phyloP scores from a whole-genome alignment of 2,888 invertebrate species.

The Anarsia innoxiella region DNA sequence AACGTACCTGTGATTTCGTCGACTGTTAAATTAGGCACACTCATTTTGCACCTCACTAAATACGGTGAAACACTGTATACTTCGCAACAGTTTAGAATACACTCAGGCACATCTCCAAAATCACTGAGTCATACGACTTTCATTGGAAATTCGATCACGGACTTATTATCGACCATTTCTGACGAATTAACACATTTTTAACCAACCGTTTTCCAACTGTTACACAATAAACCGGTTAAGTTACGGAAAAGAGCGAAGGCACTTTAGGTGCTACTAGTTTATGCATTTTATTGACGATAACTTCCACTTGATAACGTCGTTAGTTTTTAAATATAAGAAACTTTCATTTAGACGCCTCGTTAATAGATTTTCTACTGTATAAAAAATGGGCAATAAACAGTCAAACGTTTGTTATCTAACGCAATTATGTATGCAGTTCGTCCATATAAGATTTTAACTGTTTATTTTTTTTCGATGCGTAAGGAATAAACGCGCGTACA shows the following conservation, averaged over 20 bases:
- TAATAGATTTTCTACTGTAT: background rate
- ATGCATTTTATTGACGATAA: conserved; percentile 27
- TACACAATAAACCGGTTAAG: conserved; percentile 23
- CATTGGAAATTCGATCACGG: conserved; percentile 45
- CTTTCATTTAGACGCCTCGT: background rate
- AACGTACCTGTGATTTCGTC: conserved; percentile 62
- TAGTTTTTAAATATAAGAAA: conserved; percentile 8
- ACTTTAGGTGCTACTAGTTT: conserved; percentile 21
- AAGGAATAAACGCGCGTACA: conserved; percentile 53
- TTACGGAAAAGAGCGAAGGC: conserved; percentile 20
- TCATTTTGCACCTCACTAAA: conserved; percentile 47
- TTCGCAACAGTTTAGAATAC: conserved; percentile 30
- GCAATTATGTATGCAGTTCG: too few species aligned
- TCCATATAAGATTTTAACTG: too few species aligned
- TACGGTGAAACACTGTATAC: conserved; percentile 22
- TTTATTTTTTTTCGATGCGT: too few species aligned
- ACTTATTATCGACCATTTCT: conserved; percentile 42
- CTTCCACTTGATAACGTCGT: conserved; percentile 21
- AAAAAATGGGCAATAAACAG: background rate
- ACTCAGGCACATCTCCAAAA: conserved; percentile 43
- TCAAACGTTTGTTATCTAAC: background rate
- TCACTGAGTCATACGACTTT: conserved; percentile 59
- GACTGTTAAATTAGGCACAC: conserved; percentile 66
- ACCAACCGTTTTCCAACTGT: conserved; percentile 23
- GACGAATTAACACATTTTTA: conserved; percentile 43